phyloP scores from a whole-genome alignment of 2,797 vertebrate genomes.

The Hapalemur alaotrensis region DNA sequence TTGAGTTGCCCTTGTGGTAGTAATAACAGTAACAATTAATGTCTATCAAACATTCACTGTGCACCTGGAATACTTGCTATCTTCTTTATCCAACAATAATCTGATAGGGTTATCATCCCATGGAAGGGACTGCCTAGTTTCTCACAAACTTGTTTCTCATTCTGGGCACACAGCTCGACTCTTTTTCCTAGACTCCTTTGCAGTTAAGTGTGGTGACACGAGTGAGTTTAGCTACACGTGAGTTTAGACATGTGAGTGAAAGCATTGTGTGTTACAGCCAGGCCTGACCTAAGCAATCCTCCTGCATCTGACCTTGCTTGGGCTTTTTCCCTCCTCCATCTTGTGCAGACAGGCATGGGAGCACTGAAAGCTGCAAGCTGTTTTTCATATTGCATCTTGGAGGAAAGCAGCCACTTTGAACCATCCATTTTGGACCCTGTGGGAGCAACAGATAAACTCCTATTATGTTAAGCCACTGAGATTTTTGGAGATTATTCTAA shows the following conservation, averaged over 20 bases:
- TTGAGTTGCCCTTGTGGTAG: not conserved
- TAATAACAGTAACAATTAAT: not conserved
- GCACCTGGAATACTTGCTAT: not conserved
- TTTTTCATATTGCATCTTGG: not conserved
- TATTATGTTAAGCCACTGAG: not conserved
- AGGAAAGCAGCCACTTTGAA: not conserved
- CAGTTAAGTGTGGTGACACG: no score
- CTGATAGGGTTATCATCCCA: not conserved
- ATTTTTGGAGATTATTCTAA: not conserved
- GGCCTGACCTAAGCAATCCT: not conserved
- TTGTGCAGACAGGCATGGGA: not conserved
- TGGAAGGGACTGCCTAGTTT: not conserved
- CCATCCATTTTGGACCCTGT: not conserved
- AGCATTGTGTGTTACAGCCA: no score
- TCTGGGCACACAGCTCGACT: not conserved
- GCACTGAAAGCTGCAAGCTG: not conserved
- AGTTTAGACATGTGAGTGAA: not conserved
- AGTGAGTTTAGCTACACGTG: not conserved
- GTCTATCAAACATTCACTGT: not conserved
- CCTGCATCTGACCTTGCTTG: accelerated
- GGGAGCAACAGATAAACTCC: not conserved
- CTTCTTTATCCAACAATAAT: not conserved
- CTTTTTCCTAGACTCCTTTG: not conserved
- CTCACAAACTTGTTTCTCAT: not conserved
- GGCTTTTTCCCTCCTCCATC: not conserved